Conservation (phyloP, 2,797 vertebrate genomes). For the Okamejei kenojei region DNA sequence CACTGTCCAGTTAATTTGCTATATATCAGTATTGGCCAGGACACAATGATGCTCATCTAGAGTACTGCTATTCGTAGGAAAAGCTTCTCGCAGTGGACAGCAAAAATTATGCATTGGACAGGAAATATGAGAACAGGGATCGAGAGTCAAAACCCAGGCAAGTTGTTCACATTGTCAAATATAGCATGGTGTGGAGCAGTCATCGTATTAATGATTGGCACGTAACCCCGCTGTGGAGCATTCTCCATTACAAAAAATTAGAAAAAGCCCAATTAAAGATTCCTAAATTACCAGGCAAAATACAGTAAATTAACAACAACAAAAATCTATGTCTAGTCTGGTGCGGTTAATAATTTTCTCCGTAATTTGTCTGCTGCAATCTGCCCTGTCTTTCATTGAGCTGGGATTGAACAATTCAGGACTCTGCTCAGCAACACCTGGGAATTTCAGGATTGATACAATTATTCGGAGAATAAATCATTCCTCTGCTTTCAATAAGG, state of each 20-base stretch:
- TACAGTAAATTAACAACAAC: background rate
- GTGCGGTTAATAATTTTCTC: background rate
- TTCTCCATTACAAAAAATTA: background rate
- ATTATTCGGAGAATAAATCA: no score
- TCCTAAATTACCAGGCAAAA: background rate
- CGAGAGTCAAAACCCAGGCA: background rate
- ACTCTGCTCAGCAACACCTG: background rate
- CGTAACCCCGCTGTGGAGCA: background rate
- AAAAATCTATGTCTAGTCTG: background rate
- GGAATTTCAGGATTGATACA: background rate
- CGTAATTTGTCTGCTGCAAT: background rate
- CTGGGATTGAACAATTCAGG: background rate
- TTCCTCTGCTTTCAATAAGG: no score
- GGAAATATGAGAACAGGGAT: background rate
- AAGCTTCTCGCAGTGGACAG: no score
- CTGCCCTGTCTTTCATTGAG: background rate
- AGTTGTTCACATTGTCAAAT: background rate
- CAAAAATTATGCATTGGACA: no score
- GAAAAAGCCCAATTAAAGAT: background rate
- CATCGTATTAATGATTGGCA: background rate
- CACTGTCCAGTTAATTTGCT: background rate
- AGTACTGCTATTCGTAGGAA: no score
- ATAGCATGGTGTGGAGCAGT: background rate
- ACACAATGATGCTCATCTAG: background rate
- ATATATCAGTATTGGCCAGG: background rate